Evolutionary conservation across 2,888 invertebrate species (phyloP).

Genomic region (Homarus gammarus): DNA sequence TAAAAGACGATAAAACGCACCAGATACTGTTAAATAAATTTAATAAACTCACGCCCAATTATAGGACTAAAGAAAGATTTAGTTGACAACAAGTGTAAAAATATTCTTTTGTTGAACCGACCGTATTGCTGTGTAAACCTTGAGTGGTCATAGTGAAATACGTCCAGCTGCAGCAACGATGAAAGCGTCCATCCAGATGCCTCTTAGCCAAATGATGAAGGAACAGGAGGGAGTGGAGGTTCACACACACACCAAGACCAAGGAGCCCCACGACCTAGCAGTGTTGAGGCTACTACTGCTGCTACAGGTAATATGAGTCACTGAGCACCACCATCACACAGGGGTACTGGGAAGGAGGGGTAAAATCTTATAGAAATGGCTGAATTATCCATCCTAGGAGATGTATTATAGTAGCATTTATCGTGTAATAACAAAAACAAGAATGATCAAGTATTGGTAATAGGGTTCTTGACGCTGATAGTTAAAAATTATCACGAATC

Average conservation of each 20-base stretch:
- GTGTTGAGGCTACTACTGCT: slow-evolving; percentile 47
- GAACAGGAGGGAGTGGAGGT: not conserved
- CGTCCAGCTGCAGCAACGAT: not conserved
- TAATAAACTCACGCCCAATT: not conserved
- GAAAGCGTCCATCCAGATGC: slow-evolving; percentile 53
- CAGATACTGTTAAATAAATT: not conserved
- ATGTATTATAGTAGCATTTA: too few species aligned
- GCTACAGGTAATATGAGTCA: slow-evolving; percentile 60
- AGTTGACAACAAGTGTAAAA: not conserved
- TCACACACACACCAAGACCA: slow-evolving; percentile 16
- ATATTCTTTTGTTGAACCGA: too few species aligned
- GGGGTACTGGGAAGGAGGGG: too few species aligned
- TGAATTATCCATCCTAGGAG: too few species aligned
- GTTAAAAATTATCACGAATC: too few species aligned
- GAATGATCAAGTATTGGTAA: too few species aligned
- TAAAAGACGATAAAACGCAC: not conserved
- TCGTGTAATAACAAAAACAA: too few species aligned
- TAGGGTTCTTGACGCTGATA: too few species aligned
- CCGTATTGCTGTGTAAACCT: not conserved
- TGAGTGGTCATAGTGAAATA: not conserved
- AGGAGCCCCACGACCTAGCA: slow-evolving; percentile 49
- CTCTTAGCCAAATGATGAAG: slow-evolving; percentile 35
- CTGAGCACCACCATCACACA: too few species aligned
- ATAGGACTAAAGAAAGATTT: not conserved
- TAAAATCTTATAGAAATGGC: too few species aligned